Conservation (phyloP, 2,113 vertebrate species). For the Ochotona curzoniae region DNA sequence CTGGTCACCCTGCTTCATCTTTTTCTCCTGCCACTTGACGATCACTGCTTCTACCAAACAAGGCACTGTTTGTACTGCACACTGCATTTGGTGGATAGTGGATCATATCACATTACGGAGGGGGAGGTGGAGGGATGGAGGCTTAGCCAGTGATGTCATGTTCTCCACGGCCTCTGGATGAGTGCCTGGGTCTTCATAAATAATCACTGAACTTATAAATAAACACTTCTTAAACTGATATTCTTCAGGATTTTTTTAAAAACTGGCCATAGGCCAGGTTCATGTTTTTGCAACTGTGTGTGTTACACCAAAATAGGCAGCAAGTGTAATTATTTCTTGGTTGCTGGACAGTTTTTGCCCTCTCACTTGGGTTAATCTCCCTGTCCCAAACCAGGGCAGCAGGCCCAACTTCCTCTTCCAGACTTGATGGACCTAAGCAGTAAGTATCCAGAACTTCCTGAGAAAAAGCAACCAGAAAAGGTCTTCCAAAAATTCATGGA, state of each 20-base stretch:
- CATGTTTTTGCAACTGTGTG: not conserved
- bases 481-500: no score
- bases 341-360: not conserved
- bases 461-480: not conserved
- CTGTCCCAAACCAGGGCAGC: not conserved
- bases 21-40: not conserved
- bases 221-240: constrained; percentile 21
- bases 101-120: not conserved
- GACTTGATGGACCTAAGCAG: not conserved
- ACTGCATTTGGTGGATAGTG: no score
- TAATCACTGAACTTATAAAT: constrained; percentile 49
- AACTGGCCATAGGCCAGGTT: not conserved
- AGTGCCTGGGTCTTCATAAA: not conserved
- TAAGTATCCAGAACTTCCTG: not conserved
- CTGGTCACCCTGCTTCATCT: not conserved
- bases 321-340: not conserved
- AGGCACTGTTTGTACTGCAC: not conserved
- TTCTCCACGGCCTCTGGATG: not conserved
- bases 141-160: not conserved
- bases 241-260: not conserved
- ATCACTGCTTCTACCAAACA: not conserved
- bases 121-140: not conserved
- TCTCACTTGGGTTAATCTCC: not conserved
- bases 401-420: not conserved
- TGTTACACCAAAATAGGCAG: not conserved